These are phyloP conservation scores for Solea solea DNA, from an alignment of 2,113 vertebrate genomes.

Conservation along the genomic window DNA sequence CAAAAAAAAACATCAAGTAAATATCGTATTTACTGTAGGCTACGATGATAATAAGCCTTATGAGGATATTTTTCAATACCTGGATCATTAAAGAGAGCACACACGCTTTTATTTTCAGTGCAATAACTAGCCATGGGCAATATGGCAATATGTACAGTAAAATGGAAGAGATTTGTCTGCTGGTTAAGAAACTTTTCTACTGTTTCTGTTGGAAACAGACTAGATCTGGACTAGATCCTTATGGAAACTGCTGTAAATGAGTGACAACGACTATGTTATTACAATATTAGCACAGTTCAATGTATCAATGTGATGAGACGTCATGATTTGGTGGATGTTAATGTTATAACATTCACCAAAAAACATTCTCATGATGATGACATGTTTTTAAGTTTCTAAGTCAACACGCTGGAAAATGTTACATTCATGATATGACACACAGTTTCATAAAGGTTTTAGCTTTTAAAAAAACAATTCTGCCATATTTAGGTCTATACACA, in stretches of 20 bases:
- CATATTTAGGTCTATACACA: neutral
- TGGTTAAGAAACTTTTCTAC: neutral
- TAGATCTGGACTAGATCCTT: neutral
- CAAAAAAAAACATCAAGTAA: neutral
- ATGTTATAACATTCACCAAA: too few species aligned
- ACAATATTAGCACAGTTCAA: too few species aligned
- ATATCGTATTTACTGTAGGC: neutral
- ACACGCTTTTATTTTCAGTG: neutral
- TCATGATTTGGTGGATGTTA: too few species aligned
- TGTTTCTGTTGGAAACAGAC: neutral
- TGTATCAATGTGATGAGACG: too few species aligned
- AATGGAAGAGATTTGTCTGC: neutral
- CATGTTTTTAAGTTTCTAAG: too few species aligned
- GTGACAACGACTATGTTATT: too few species aligned
- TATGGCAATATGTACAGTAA: neutral
- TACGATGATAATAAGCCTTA: neutral
- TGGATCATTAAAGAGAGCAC: neutral
- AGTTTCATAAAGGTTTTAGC: too few species aligned
- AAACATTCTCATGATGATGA: too few species aligned
- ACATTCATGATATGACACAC: too few species aligned
- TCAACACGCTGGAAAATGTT: too few species aligned
- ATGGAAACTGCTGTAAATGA: neutral
- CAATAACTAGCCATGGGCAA: neutral
- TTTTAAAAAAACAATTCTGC: too few species aligned
- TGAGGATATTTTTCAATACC: neutral